Base-by-base conservation (phyloP, 1,140 invertebrate genomes). In the Megathymus violae region DNA sequence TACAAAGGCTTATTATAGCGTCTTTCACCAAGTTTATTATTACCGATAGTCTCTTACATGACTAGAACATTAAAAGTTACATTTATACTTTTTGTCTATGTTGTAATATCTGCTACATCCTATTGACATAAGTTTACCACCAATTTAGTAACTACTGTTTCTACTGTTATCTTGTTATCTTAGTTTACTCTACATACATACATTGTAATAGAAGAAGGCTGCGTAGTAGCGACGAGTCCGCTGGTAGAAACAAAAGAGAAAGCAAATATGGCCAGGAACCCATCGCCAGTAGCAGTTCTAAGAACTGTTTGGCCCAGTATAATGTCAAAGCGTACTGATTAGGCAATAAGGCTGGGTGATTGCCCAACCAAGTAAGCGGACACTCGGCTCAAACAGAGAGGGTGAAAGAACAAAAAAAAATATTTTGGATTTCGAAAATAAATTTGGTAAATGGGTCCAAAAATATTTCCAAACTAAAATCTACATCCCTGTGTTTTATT, bases 291-390 rank as follows among this genome's bases (percentile, higher is more conserved):
- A 71, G 77, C 81, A 82, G 80, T 77, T 61, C 59, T 72, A 64
- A 68, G 43, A 74, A 83, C 86, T 82, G 83, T 86, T 87, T 76
- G 79, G 67, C 74, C 81, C 82, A 84, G 87, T 68, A 66, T 74
- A 54, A 48, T 56, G 82, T 88, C 85, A 50, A 64, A 78, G 84
- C 87, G 74, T 89, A 88, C 84, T 78, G 88, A 86, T 91, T 91
- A 81, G 87, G 83, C 88, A 91, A 91, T 89, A 91, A 91, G 88
- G 88, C 88, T 91, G 88, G 88, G 88, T 89, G 82, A 89, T 91
- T 89, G 88, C 82, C 88, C 85, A 91, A 89, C 88, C 86, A 82
- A 64, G 84, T 89, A 91, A 76, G 86, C 85, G 85, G 87, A 89
- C 88, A 77, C 87, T 83, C 86, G 74, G 61, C 70, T 25, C 76